Percentiles rank a stretch among this genome's conserved stretches.
Conservation (phyloP, 2,113 vertebrate species). For the Xenotilapia leptura region DNA sequence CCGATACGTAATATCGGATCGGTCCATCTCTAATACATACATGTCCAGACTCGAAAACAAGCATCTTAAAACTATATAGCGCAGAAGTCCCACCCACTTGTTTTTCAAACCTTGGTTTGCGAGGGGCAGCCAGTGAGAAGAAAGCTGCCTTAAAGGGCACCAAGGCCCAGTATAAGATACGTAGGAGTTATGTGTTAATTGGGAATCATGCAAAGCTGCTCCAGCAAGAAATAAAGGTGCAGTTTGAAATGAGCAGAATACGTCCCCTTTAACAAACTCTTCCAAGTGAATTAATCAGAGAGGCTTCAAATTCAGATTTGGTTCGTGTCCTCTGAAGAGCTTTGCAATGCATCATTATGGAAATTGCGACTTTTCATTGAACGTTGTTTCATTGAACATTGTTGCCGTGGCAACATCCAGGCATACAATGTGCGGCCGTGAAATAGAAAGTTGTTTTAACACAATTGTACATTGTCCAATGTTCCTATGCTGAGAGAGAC, state of each 20-base stretch:
- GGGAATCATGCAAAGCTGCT: background rate
- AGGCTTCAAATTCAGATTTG: background rate
- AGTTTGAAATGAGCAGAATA: background rate
- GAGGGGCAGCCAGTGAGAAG: background rate
- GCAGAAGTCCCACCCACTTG: background rate
- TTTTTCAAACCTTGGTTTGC: background rate
- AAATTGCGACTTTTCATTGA: background rate
- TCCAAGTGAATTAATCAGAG: background rate
- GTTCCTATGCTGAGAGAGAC: background rate
- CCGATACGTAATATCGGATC: too few species aligned
- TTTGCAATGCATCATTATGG: background rate
- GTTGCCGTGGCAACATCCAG: background rate
- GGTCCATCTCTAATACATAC: background rate
- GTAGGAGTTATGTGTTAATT: background rate
- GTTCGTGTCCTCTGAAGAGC: background rate
- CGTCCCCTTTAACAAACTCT: background rate
- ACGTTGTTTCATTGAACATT: background rate
- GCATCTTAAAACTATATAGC: background rate
- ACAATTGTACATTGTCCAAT: background rate
- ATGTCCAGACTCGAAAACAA: background rate
- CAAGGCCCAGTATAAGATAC: rapidly evolving
- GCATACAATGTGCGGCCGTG: background rate
- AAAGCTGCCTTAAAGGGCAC: background rate
- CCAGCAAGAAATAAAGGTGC: background rate
- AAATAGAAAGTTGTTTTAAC: background rate